Conservation (phyloP, 2,797 vertebrate genomes). For the Schizothorax lantsangensis region DNA sequence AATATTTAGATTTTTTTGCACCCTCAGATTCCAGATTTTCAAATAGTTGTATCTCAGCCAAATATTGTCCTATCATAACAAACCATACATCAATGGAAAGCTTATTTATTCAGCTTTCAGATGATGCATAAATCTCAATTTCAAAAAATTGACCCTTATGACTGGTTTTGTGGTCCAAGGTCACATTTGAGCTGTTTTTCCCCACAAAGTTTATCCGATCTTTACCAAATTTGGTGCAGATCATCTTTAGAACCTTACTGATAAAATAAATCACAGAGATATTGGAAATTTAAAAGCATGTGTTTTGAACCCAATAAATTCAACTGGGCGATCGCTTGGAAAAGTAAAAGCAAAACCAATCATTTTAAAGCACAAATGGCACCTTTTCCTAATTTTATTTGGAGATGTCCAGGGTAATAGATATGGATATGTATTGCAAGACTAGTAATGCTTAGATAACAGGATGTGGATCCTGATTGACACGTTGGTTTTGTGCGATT, state of each 20-base stretch:
- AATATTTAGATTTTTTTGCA: too few species aligned
- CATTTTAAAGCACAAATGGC: background rate
- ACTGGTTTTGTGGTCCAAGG: too few species aligned
- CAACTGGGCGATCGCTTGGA: background rate
- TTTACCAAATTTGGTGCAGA: slow-evolving; percentile 1
- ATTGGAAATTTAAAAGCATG: background rate
- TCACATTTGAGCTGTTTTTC: background rate
- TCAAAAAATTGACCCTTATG: too few species aligned
- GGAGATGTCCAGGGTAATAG: background rate
- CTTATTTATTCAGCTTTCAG: too few species aligned
- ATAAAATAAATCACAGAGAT: background rate
- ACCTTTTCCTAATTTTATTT: background rate
- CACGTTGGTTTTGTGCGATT: slow-evolving; percentile 47
- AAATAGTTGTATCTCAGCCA: too few species aligned
- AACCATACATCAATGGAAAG: too few species aligned
- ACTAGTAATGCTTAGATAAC: slow-evolving; percentile 30
- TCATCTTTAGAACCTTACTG: background rate
- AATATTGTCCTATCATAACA: too few species aligned
- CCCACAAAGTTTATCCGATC: background rate
- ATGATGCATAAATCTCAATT: too few species aligned
- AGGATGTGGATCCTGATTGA: slow-evolving; percentile 18
- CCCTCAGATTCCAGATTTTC: too few species aligned
- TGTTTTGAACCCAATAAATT: background rate
- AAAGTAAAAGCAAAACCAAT: background rate
- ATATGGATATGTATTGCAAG: background rate